These are phyloP conservation scores for Drosophila subobscura DNA, from an alignment of 1,140 invertebrate genomes.

Conservation along the genomic window DNA sequence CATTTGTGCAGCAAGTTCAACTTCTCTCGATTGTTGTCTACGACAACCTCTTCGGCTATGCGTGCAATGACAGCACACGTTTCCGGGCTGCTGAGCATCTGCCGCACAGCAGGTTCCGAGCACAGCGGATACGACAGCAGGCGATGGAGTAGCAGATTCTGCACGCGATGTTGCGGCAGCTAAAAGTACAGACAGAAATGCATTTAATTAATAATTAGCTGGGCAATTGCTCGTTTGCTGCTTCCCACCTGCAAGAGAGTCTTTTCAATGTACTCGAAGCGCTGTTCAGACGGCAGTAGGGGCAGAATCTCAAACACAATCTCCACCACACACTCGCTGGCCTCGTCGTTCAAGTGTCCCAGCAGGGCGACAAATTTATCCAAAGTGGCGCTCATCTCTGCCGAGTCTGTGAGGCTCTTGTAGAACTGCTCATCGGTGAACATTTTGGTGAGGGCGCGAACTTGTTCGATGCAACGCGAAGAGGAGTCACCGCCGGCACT, in stretches of 20 bases:
- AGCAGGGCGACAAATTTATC: constrained; percentile 85
- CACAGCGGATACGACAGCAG: constrained; percentile 84
- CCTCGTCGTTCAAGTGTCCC: constrained; percentile 71
- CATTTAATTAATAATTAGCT: not conserved
- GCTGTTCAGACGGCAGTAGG: constrained; percentile 84
- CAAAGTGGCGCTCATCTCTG: constrained; percentile 84
- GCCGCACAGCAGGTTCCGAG: constrained; percentile 83
- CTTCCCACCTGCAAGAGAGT: constrained; percentile 45
- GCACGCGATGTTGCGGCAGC: constrained; percentile 53
- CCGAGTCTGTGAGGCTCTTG: constrained; percentile 49
- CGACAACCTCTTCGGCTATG: constrained; percentile 81
- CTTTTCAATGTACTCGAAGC: constrained; percentile 84
- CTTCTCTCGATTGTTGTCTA: constrained; percentile 82
- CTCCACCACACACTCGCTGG: constrained; percentile 84
- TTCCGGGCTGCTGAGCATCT: constrained; percentile 84
- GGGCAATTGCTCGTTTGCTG: not conserved
- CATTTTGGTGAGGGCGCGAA: constrained; percentile 65
- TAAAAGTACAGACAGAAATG: constrained; percentile 15
- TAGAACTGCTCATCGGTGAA: constrained; percentile 68
- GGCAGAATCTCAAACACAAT: constrained; percentile 86
- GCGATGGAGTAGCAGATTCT: constrained; percentile 83
- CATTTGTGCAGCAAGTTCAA: constrained; percentile 83
- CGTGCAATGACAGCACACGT: constrained; percentile 82
- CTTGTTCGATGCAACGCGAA: constrained; percentile 54
- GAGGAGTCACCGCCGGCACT: constrained; percentile 24